phyloP scores from a whole-genome alignment of 2,113 vertebrate species.

The Cyrtonyx montezumae region DNA sequence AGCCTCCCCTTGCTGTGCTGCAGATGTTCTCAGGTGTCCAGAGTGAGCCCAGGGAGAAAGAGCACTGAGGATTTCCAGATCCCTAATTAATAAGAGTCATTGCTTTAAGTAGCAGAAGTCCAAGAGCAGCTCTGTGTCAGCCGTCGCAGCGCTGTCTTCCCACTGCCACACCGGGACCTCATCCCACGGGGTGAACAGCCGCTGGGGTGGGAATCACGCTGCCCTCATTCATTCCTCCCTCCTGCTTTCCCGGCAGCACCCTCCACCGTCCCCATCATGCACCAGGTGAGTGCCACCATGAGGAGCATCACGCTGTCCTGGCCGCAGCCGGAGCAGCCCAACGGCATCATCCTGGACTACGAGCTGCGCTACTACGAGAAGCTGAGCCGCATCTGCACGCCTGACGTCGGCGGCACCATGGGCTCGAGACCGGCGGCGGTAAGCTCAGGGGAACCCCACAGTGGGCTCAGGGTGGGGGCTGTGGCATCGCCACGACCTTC shows the following conservation, averaged over 20 bases:
- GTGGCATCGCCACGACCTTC: not conserved
- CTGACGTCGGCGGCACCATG: constrained; percentile 40
- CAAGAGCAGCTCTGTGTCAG: constrained; percentile 10
- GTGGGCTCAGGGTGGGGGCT: not conserved
- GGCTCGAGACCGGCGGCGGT: constrained; percentile 24
- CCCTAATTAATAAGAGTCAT: no score
- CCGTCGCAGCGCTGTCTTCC: not conserved
- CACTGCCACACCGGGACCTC: constrained; percentile 5
- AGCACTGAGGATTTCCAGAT: constrained; percentile 15
- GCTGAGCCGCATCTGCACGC: constrained; percentile 81
- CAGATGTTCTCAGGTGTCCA: not conserved
- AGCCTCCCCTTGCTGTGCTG: not conserved
- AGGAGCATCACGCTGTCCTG: constrained; percentile 97
- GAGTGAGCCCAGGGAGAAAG: not conserved
- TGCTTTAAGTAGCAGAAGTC: constrained; percentile 49
- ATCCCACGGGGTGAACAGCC: fast-evolving
- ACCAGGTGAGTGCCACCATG: constrained; percentile 99
- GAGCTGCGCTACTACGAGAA: constrained; percentile 97
- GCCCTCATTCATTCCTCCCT: not conserved
- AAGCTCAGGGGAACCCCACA: not conserved
- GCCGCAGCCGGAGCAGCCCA: constrained; percentile 98
- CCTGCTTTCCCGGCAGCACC: constrained; percentile 84
- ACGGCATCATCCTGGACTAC: constrained; percentile 98
- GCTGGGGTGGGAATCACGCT: not conserved
- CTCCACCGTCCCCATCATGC: constrained; percentile 97